phyloP scores from a whole-genome alignment of 1,140 invertebrate genomes.

The Charaxes varanes region DNA sequence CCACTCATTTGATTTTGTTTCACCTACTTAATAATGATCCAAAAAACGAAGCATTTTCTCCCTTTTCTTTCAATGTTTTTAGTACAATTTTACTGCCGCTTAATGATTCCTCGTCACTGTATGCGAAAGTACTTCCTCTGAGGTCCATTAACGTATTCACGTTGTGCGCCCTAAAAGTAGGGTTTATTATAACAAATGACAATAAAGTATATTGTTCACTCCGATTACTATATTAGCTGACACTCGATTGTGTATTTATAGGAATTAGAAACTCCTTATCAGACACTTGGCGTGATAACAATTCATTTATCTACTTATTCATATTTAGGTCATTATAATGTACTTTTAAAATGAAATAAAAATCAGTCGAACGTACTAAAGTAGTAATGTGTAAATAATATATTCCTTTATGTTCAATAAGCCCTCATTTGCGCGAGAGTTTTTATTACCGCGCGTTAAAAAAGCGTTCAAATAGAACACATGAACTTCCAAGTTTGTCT shows the following conservation, averaged over 20 bases:
- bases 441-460: too few relatives aligned
- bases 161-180: slow-evolving; percentile 70
- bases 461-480: too few relatives aligned
- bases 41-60: slow-evolving; percentile 79
- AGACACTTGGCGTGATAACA: slow-evolving; percentile 61
- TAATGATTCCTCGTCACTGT: slow-evolving; percentile 72
- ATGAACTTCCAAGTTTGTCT: too few relatives aligned
- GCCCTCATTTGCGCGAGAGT: too few relatives aligned
- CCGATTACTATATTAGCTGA: slow-evolving; percentile 19
- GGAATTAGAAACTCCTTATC: slow-evolving; percentile 43
- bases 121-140: slow-evolving; percentile 76
- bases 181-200: slow-evolving; percentile 9
- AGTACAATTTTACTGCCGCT: slow-evolving; percentile 75
- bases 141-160: slow-evolving; percentile 76
- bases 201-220: too few relatives aligned
- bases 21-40: slow-evolving; percentile 74
- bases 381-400: too few relatives aligned
- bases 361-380: too few relatives aligned
- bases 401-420: too few relatives aligned
- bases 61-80: slow-evolving; percentile 74
- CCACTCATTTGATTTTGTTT: not conserved
- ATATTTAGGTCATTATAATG: slow-evolving; percentile 20
- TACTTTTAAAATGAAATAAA: not conserved
- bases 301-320: slow-evolving; percentile 59
- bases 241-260: slow-evolving; percentile 51